Conservation (phyloP, 2,113 vertebrate species). For the Ciconia boyciana region DNA sequence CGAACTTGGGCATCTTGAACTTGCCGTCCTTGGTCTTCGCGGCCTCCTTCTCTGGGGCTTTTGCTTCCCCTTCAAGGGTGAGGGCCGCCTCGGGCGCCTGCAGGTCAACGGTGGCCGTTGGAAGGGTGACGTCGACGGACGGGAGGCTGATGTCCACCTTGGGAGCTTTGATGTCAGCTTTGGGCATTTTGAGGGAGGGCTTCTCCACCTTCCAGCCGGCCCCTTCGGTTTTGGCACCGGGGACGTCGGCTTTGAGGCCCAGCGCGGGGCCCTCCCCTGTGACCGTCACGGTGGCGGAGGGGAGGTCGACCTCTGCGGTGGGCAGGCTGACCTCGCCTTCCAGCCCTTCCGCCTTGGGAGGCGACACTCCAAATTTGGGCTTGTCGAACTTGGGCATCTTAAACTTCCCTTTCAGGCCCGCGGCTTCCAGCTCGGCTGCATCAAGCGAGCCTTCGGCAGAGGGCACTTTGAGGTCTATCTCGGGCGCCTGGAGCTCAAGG, state of each 20-base stretch:
- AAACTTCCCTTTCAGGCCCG: too few species aligned
- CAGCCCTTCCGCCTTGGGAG: too few species aligned
- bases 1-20: conserved; percentile 34
- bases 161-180: not conserved
- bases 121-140: not conserved
- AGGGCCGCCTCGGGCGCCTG: not conserved
- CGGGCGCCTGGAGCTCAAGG: too few species aligned
- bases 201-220: not conserved
- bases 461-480: too few species aligned
- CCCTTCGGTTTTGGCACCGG: not conserved
- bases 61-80: not conserved
- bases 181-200: not conserved
- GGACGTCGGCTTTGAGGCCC: not conserved
- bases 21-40: not conserved
- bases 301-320: too few species aligned
- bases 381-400: too few species aligned
- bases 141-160: not conserved
- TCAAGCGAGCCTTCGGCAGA: too few species aligned
- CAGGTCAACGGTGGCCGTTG: not conserved
- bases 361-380: too few species aligned
- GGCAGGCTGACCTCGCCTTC: too few species aligned
- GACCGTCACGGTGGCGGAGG: too few species aligned
- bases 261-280: not conserved
- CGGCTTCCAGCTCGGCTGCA: too few species aligned
- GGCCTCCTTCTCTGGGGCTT: accelerated